These are phyloP conservation scores for Chionis minor DNA, from an alignment of 2,113 vertebrate genomes.

Conservation along the genomic window DNA sequence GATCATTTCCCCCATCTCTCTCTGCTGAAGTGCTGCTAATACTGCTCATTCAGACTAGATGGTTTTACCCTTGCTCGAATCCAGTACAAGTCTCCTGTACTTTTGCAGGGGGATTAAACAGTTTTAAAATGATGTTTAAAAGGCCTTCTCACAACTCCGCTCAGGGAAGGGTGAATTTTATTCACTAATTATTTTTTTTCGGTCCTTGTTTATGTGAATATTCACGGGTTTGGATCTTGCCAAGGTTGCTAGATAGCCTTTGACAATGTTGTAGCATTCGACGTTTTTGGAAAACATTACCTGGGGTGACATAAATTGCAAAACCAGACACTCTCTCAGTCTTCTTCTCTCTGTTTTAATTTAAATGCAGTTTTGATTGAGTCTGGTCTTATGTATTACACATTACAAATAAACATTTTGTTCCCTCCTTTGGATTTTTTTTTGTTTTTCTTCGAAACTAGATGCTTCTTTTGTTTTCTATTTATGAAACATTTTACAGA, in stretches of 20 bases:
- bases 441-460: not conserved
- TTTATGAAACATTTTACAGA: slow-evolving; percentile 40
- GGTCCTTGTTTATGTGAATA: not conserved
- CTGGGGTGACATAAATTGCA: not conserved
- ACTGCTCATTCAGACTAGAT: slow-evolving; percentile 3
- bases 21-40: slow-evolving; percentile 18
- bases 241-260: not conserved
- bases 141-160: not conserved
- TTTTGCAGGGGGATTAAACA: not conserved
- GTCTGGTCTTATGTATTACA: not conserved
- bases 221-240: not conserved
- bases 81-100: not conserved
- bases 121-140: not conserved
- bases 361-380: not conserved
- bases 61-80: slow-evolving; percentile 11
- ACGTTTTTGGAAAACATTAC: not conserved
- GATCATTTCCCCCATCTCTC: not conserved
- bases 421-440: not conserved
- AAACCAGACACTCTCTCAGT: not conserved
- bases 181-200: not conserved
- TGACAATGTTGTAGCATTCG: not conserved
- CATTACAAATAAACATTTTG: not conserved
- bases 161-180: not conserved
- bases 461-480: slow-evolving; percentile 28
- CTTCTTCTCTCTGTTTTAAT: not conserved